phyloP scores from a whole-genome alignment of 1,140 invertebrate genomes.

The Caenorhabditis latens region DNA sequence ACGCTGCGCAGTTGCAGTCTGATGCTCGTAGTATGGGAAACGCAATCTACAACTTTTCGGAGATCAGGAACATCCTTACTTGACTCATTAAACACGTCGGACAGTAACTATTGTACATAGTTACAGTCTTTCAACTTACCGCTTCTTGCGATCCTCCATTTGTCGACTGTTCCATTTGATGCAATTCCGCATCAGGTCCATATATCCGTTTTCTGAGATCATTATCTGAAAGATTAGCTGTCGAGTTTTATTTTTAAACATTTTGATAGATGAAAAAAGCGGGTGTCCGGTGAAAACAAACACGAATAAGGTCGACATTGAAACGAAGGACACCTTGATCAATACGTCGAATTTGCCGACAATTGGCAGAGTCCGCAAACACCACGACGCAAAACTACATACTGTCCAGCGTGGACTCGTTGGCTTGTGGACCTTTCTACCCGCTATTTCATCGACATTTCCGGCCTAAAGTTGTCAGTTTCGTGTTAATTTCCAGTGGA shows the following conservation, averaged over 20 bases:
- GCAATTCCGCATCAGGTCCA: slow-evolving; percentile 76
- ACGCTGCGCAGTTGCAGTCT: slow-evolving; percentile 71
- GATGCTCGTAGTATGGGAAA: slow-evolving; percentile 59
- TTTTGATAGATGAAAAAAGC: not conserved
- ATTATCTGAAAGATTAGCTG: slow-evolving; percentile 60
- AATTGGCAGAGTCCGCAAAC: slow-evolving; percentile 2
- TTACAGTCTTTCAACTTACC: slow-evolving; percentile 34
- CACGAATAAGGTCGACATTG: not conserved
- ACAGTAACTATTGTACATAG: too few relatives aligned
- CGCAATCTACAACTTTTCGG: slow-evolving; percentile 17
- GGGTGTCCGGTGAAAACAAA: not conserved
- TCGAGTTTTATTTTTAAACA: slow-evolving; percentile 37
- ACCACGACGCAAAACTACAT: not conserved
- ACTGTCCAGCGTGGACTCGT: slow-evolving; percentile 40
- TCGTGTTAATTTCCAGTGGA: not conserved
- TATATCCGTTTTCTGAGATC: slow-evolving; percentile 72
- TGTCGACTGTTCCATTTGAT: slow-evolving; percentile 73
- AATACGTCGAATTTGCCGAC: not conserved
- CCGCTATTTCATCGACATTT: not conserved
- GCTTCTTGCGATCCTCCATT: slow-evolving; percentile 65
- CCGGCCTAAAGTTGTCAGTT: not conserved
- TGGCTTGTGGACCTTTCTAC: slow-evolving; percentile 11
- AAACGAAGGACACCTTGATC: not conserved
- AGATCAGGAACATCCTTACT: not conserved
- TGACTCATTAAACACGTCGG: too few relatives aligned